Evolutionary conservation across 1,140 invertebrate genomes (phyloP), one percentile per base, ranked within the genome.

Genomic region (Drosophila funebris): DNA sequence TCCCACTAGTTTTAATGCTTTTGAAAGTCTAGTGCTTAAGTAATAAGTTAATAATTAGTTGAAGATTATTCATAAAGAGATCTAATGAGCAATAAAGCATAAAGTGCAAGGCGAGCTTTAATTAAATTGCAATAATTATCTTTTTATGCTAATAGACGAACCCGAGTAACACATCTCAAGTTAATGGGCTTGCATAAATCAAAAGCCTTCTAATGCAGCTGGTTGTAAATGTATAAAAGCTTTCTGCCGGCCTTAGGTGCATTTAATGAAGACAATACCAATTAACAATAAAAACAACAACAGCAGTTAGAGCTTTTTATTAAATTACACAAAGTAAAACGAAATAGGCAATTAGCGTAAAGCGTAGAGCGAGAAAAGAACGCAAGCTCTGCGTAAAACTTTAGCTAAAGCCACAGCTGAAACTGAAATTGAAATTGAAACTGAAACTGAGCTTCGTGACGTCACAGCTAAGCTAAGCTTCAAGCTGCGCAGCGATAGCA

Each of bases 401-500:
- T 64, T 70, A 27, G 36, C 27, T 11, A 24, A 57, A 60, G 50
- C 36, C 24, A 24, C 37, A 63, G 52, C 13, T 22, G 22, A 22
- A 22, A 4, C 22, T 4, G n/a, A n/a, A n/a, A n/a, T 88, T 43
- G 39, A 48, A 4, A 36, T 27, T 50, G 76, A 78, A 78, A 62
- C 56, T 61, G 50, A 37, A 44, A 13, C 67, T 66, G 24, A 63
- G 83, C 71, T 73, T 53, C 18, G 46, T 88, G 83, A 88, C 83
- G 83, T 88, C 83, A 88, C 76, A 77, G n/a, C n/a, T n/a, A 31
- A 53, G 56, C 56, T 46, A 44, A 72, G 71, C 70, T 74, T 70
- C 33, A 33, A 33, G 33, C 63, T 18, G 27, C 41, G 18, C 20
- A 39, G 6, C 44, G 31, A 18, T 39, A 44, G 41, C 54, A 22